phyloP scores from a whole-genome alignment of 2,888 invertebrate species.

The Eulithis testata region DNA sequence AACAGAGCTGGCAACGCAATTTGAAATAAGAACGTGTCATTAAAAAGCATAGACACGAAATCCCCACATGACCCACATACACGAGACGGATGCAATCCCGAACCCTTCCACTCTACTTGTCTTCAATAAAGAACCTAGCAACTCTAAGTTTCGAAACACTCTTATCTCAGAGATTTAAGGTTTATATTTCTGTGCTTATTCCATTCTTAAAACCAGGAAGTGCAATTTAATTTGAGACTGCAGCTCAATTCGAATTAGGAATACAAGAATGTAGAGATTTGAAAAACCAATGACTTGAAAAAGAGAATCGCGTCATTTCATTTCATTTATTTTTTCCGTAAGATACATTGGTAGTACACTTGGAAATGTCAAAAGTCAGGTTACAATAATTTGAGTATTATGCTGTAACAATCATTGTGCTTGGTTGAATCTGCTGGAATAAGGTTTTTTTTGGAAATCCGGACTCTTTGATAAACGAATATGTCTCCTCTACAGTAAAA shows the following conservation, averaged over 20 bases:
- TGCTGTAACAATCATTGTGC: no score
- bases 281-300: conserved; percentile 10
- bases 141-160: conserved; percentile 8
- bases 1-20: background rate
- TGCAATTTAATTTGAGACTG: conserved; percentile 30
- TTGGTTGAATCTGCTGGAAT: no score
- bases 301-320: no score
- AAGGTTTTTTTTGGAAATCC: no score
- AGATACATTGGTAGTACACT: no score
- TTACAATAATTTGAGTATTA: no score
- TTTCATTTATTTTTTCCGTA: no score
- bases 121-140: conserved; percentile 27
- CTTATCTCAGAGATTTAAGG: conserved; percentile 6
- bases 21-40: conserved; percentile 22
- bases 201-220: conserved; percentile 8
- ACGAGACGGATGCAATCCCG: conserved; percentile 33
- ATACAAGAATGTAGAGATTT: conserved; percentile 26
- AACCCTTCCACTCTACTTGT: conserved; percentile 37
- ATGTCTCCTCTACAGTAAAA: background rate
- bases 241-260: conserved; percentile 31
- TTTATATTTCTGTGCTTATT: conserved; percentile 9
- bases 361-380: no score
- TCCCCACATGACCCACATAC: conserved; percentile 32
- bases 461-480: no score
- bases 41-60: conserved; percentile 15